These are phyloP conservation scores for Ptychobarbus kaznakovi DNA, from an alignment of 2,797 vertebrate species.

Conservation along the genomic window DNA sequence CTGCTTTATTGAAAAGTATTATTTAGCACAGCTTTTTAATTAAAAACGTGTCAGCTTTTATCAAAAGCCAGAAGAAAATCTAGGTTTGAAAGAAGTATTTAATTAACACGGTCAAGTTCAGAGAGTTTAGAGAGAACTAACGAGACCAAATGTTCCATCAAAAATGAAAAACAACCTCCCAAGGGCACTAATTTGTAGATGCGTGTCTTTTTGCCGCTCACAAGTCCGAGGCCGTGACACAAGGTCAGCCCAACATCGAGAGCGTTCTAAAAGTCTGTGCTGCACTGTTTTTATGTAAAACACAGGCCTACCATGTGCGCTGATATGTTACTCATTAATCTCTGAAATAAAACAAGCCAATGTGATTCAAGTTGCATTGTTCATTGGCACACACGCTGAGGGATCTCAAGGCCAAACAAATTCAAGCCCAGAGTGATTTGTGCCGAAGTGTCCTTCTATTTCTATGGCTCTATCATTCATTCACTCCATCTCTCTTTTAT, in stretches of 20 bases:
- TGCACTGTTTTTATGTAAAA: slow-evolving; percentile 16
- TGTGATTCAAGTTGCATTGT: background rate
- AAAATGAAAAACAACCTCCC: background rate
- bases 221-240: background rate
- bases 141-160: background rate
- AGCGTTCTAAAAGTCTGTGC: background rate
- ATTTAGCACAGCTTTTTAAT: slow-evolving; percentile 2
- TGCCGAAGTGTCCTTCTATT: slow-evolving; percentile 46
- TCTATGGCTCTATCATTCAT: slow-evolving; percentile 40
- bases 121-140: background rate
- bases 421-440: slow-evolving; percentile 36
- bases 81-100: slow-evolving; percentile 12
- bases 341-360: slow-evolving; percentile 1
- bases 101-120: background rate
- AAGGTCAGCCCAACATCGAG: background rate
- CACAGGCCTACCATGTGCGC: background rate
- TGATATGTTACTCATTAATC: slow-evolving; percentile 12
- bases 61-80: background rate
- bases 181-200: background rate
- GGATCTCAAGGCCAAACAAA: slow-evolving; percentile 49
- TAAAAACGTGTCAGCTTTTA: background rate
- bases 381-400: background rate
- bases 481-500: slow-evolving; percentile 15
- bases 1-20: background rate
- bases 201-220: background rate